Percentiles rank a stretch among this genome's conserved stretches.
These are phyloP conservation scores for Chrysolina oricalcia DNA, from an alignment of 2,888 invertebrate species.

Conservation along the genomic window DNA sequence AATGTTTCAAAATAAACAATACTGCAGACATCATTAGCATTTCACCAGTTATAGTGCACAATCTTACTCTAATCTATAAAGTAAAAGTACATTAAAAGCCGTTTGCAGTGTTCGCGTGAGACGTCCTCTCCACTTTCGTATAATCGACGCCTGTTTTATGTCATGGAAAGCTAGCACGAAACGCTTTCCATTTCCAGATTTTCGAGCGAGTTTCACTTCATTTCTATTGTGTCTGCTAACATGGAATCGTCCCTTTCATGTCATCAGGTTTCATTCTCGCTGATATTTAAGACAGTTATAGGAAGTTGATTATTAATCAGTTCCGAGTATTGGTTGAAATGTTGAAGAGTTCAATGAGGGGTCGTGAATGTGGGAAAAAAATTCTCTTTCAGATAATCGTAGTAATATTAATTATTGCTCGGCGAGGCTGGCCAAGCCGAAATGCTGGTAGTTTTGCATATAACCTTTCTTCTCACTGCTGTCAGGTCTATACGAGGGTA, in stretches of 20 bases:
- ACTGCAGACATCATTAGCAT: conserved; percentile 17
- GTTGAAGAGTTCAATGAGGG: not conserved
- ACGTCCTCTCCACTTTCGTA: conserved; percentile 59
- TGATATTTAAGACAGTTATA: not conserved
- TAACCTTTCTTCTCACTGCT: too few relatives aligned
- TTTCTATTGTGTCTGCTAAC: not conserved
- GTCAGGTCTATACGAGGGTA: too few relatives aligned
- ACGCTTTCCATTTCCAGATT: conserved; percentile 53
- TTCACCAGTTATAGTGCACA: conserved; percentile 21
- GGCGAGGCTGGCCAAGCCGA: too few relatives aligned
- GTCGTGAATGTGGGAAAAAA: too few relatives aligned
- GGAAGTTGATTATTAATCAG: not conserved
- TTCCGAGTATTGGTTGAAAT: not conserved
- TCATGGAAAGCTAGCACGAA: conserved; percentile 57
- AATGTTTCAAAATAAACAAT: not conserved
- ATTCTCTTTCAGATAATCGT: too few relatives aligned
- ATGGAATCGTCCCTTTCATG: not conserved
- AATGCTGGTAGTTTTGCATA: too few relatives aligned
- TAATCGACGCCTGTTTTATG: conserved; percentile 59
- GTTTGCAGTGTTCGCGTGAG: conserved; percentile 56
- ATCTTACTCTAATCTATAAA: conserved; percentile 33
- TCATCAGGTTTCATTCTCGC: conserved; percentile 7
- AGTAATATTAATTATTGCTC: too few relatives aligned
- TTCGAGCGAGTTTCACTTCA: conserved; percentile 31
- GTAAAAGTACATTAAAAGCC: conserved; percentile 37